phyloP scores from a whole-genome alignment of 1,140 invertebrate species.

The Drosophila serrata region DNA sequence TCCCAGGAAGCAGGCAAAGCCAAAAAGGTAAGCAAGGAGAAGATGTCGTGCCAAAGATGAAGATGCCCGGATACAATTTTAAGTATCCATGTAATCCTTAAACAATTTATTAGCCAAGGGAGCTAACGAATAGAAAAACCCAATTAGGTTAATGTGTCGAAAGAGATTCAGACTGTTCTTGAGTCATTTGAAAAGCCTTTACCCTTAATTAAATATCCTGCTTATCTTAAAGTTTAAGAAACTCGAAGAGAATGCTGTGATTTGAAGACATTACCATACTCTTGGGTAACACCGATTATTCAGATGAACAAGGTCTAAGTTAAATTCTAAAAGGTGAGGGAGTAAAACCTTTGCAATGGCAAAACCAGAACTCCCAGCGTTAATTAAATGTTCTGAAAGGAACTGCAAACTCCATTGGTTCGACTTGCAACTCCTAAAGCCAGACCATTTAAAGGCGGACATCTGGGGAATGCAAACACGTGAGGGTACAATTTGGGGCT shows the following conservation, averaged over 20 bases:
- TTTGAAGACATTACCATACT: not conserved
- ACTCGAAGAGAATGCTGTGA: not conserved
- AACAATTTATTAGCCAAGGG: conserved; percentile 69
- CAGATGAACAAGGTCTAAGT: not conserved
- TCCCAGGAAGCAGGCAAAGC: conserved; percentile 32
- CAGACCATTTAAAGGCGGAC: conserved; percentile 30
- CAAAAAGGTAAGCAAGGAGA: conserved; percentile 57
- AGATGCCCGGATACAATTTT: conserved; percentile 61
- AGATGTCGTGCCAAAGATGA: conserved; percentile 41
- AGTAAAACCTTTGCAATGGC: not conserved
- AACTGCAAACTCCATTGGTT: conserved; percentile 16
- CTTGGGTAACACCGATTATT: not conserved
- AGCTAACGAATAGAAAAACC: conserved; percentile 21
- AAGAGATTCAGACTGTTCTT: not conserved
- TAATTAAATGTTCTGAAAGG: conserved; percentile 29
- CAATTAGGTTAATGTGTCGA: conserved; percentile 76
- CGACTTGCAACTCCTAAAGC: not conserved
- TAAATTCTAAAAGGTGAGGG: not conserved
- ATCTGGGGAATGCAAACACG: conserved; percentile 25
- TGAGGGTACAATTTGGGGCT: conserved; percentile 20
- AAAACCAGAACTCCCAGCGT: conserved; percentile 1
- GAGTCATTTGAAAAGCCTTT: conserved; percentile 1
- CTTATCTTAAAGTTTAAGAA: not conserved
- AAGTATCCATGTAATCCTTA: conserved; percentile 64
- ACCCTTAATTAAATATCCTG: conserved; percentile 13